Base-by-base conservation (phyloP, 92 coral and sea anemone genomes). In the Parazoanthus darwini region DNA sequence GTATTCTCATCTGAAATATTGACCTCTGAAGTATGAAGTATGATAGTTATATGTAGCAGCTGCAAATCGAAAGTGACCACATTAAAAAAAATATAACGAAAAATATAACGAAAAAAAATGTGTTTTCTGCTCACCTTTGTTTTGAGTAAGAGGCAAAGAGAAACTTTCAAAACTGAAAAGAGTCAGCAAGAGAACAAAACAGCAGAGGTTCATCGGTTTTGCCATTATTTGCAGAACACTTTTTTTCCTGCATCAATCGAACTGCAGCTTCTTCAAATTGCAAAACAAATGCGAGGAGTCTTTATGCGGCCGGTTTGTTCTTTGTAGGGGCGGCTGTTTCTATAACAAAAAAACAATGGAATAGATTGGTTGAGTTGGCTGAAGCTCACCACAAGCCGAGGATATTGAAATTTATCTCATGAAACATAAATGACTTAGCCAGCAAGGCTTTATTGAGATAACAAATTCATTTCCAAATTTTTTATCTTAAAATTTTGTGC, bases 361-460 rank as follows among this genome's bases (percentile, higher is more conserved):
- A 84, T 38, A 71, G 79, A 84, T 84, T 84, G 77, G 79, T 50
- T 42, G 66, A 35, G 42, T 29, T 68, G 39, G 78, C 38, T 68
- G 78, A 66, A 43, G 46, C 23, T 50, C 63, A 70, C 79, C 43
- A 44, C 79, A 18, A 84, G 58, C 33, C 29, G 42, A 50, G 59
- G 78, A 84, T 68, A 84, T 72, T 71, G 79, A 84, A 84, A 29
- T 7, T 37, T 5, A 42, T 44, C 79, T 84, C 79, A 84, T 84
- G 29, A 84, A 84, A 84, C 67, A 84, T n/a, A 43, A 84, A 84
- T 72, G 87, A 84, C 75, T 68, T 72, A 22, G 44, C 59, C 16
- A 3, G 20, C 23, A 74, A 72, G 44, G 66, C 44, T 37, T 54
- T 18, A 48, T 1, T 29, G 4, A 29, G 35, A 84, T 33, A 4